Base-by-base conservation (phyloP, 1,140 invertebrate genomes). In the Halesus radiatus region DNA sequence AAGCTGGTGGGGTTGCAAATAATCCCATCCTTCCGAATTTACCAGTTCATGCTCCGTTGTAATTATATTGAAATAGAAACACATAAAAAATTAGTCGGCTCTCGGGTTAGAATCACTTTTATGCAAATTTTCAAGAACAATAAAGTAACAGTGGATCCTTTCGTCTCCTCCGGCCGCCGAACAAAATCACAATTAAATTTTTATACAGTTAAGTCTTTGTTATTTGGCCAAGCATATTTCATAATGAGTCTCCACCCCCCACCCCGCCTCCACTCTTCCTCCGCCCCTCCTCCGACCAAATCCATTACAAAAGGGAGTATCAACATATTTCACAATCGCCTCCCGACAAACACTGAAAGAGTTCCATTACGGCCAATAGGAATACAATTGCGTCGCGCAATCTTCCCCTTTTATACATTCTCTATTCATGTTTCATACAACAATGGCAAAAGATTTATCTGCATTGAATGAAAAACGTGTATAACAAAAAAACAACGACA, bases 391-490 rank as follows among this genome's bases (percentile, higher is more conserved):
- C 76, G 82, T 80, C 79, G 80, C 80, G 73, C 82, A 83, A 83
- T 83, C 82, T 83, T 83, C 76, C 80, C 80, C 80, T 79, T 81
- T 83, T 81, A 80, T 81, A 83, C 82, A 80, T 83, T 81, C 82
- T 83, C 82, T 83, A 83, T 83, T 83, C 82, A 83, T 79, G 82
- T 83, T 83, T 77, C 76, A 76, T 81, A 81, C 77, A 83, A 83
- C 82, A 83, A 83, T 83, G 80, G 82, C 68, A 79, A 83, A 83
- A 83, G 82, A 83, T 83, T 83, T 83, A 83, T 83, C 82, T 83
- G 82, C 82, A 83, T 83, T 83, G 79, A 83, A 81, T 83, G 79
- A 79, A 80, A 83, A 83, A 75, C 70, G 77, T 81, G 81, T 73
- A 83, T 80, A 80, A 82, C 76, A 72, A 18, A 74, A 13, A 78